A percentile compares a stretch with the other conserved stretches of the same genome.
Evolutionary conservation across 1,140 invertebrate genomes (phyloP).

Genomic region (Bilobella aurantiaca): DNA sequence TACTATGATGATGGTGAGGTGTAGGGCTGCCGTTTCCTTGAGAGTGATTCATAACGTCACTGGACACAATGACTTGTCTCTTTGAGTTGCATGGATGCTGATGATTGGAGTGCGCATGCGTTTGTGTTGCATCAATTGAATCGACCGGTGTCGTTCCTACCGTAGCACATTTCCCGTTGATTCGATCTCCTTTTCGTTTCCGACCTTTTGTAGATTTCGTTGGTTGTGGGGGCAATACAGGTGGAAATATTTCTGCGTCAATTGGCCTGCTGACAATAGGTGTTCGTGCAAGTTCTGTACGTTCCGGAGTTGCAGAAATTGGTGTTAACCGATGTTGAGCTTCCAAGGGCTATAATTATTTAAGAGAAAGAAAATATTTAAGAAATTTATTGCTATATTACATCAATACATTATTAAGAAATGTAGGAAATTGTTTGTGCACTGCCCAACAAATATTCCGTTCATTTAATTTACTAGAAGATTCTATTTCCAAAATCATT

Average conservation of each 20-base stretch:
- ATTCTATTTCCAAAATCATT: too few species aligned
- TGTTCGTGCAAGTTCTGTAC: constrained; percentile 24
- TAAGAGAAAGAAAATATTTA: constrained; percentile 8
- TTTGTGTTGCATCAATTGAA: not conserved
- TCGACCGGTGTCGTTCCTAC: constrained; percentile 14
- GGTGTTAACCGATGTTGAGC: constrained; percentile 28
- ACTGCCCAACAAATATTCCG: too few species aligned
- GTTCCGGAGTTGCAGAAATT: constrained; percentile 30
- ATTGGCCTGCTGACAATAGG: constrained; percentile 29
- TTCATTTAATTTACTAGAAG: too few species aligned
- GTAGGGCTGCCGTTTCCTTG: constrained; percentile 16
- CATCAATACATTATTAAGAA: not conserved
- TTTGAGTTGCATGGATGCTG: constrained; percentile 27
- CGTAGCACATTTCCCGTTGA: constrained; percentile 11
- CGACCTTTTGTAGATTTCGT: constrained; percentile 19
- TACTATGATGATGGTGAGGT: constrained; percentile 12
- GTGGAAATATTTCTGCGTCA: constrained; percentile 26
- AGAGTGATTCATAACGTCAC: constrained; percentile 31
- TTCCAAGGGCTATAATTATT: too few species aligned
- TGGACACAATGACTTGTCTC: constrained; percentile 35
- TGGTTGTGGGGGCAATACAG: constrained; percentile 4
- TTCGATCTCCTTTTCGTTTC: constrained; percentile 31
- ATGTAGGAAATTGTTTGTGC: not conserved
- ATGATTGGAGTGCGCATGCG: constrained; percentile 7
- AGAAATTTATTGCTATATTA: constrained; percentile 1